Evolutionary conservation across 2,113 vertebrate species (phyloP).

Genomic region (Hystrix cristata): DNA sequence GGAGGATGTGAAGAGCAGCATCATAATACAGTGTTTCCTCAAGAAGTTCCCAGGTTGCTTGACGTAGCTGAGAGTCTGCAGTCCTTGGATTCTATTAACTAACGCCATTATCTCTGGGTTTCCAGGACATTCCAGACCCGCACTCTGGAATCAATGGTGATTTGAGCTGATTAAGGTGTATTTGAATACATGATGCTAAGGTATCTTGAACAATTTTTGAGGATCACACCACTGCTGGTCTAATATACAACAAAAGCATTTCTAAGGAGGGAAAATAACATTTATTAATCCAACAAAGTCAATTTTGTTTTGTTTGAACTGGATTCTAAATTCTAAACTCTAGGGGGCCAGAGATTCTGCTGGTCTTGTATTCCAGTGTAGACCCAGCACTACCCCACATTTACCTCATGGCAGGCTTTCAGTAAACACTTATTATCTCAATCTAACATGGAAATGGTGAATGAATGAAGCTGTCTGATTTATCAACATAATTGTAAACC

Average conservation of each 20-base stretch:
- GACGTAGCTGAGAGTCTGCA: not conserved
- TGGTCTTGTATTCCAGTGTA: not conserved
- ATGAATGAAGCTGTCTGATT: not conserved
- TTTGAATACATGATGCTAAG: not conserved
- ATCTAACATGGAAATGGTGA: no score
- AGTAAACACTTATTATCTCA: not conserved
- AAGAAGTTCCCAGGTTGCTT: not conserved
- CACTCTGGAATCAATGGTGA: not conserved
- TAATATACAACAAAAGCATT: not conserved
- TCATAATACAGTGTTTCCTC: not conserved
- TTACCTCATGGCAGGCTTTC: not conserved
- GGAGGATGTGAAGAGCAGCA: not conserved
- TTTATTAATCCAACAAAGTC: not conserved
- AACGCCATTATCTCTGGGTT: not conserved
- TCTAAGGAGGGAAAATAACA: not conserved
- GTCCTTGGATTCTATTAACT: not conserved
- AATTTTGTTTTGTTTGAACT: not conserved
- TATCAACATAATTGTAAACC: not conserved
- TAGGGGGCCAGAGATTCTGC: not conserved
- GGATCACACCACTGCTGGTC: not conserved
- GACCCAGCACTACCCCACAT: accelerated
- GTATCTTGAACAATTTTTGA: not conserved
- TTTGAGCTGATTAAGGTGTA: not conserved
- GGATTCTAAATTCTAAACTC: not conserved
- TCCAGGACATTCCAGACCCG: not conserved